Evolutionary conservation across 2,888 invertebrate species (phyloP), one percentile per base, ranked within the genome.

Genomic region (Apotomis betuletana): DNA sequence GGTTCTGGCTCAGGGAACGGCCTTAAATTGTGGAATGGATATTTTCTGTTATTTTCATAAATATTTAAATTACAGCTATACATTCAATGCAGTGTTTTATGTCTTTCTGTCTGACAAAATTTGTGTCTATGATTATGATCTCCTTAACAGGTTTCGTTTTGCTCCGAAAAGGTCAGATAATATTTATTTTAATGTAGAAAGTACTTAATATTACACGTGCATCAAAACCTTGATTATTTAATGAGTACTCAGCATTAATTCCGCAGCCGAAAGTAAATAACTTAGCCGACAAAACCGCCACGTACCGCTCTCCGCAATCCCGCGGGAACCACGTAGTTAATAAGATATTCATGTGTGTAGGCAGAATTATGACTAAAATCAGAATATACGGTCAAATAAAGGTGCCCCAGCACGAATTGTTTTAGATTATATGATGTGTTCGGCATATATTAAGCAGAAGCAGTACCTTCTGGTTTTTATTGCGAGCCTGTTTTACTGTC

Each of bases 311-410:
- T 54, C 52, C 52, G 58, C 62, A 49, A n/a, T 68, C 67, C 63
- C 15, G 36, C 41, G n/a, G 63, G 69, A 73, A 68, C 72, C 57
- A 49, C 59, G 52, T 46, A 67, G 69, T 72, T 74, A 73, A 77
- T 76, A 75, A 77, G 70, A 76, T 74, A 77, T 77, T 77, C 75
- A 77, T 71, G 73, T 73, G 73, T 69, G 70, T 74, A 75, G 60
- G 63, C 71, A 44, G 59, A 76, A 75, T 74, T 73, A 73, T 73
- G 68, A 59, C 63, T 59, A 38, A 63, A 63, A 68, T 72, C 62
- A 52, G 72, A 55, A 67, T 63, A 51, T 13, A 52, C 58, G 52
- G 62, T 36, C 44, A 62, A 38, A 58, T 38, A 68, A 67, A 72
- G 36, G 44, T 59, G n/a, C 52, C 46, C 51, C 10, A 49, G 51